Percentiles rank a stretch among this genome's conserved stretches.
These are phyloP conservation scores for Solea senegalensis DNA, from an alignment of 2,113 vertebrate species.

Conservation along the genomic window DNA sequence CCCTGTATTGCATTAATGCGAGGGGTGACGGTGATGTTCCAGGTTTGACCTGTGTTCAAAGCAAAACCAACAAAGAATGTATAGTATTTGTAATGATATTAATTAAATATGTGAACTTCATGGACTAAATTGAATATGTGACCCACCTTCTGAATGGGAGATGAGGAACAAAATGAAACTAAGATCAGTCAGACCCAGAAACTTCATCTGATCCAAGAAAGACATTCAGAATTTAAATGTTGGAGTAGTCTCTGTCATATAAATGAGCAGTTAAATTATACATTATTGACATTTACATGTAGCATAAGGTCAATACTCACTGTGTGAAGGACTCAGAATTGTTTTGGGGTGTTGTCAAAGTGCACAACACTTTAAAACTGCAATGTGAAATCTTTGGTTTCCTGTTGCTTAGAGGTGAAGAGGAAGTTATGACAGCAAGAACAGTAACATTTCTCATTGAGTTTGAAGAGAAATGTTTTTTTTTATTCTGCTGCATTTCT, in stretches of 20 bases:
- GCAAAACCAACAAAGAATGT: not conserved
- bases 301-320: conserved; percentile 40
- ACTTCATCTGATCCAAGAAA: conserved; percentile 48
- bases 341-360: not conserved
- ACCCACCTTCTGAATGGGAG: conserved; percentile 47
- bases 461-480: not conserved
- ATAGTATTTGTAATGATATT: too few relatives aligned
- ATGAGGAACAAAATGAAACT: conserved; percentile 34
- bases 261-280: not conserved
- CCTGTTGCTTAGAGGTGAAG: conserved; percentile 51
- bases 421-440: conserved; percentile 48
- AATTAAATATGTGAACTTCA: not conserved
- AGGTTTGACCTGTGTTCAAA: conserved; percentile 2
- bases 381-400: conserved; percentile 52
- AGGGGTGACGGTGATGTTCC: not conserved
- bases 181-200: conserved; percentile 25
- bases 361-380: not conserved
- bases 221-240: not conserved
- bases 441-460: not conserved
- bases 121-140: not conserved
- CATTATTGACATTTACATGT: not conserved
- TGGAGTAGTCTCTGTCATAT: not conserved
- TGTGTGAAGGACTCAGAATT: not conserved
- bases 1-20: accelerated
- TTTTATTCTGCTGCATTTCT: too few relatives aligned